Evolutionary conservation across 2,797 vertebrate species (phyloP).

Genomic region (Limnodromus scolopaceus): DNA sequence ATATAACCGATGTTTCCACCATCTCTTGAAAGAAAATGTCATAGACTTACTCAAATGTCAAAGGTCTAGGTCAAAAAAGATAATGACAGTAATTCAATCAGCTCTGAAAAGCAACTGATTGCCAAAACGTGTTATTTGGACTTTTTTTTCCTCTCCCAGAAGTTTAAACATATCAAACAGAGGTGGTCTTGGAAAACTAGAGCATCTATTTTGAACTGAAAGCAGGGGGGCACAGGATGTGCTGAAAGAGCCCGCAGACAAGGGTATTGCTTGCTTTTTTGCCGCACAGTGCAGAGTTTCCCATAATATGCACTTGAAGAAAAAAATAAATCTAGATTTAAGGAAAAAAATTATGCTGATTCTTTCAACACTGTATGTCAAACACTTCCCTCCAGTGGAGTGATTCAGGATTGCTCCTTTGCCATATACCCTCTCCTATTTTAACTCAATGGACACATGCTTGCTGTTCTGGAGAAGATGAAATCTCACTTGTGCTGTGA

Average conservation of each 20-base stretch:
- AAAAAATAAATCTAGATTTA: background rate
- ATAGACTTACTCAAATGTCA: background rate
- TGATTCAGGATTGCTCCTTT: background rate
- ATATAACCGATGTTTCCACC: background rate
- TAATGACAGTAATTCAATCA: background rate
- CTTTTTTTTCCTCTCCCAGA: background rate
- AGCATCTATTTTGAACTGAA: background rate
- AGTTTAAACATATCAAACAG: background rate
- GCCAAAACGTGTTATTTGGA: background rate
- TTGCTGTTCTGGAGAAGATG: background rate
- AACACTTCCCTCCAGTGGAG: conserved; percentile 60
- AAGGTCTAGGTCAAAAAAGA: background rate
- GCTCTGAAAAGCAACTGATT: background rate
- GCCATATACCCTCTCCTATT: background rate
- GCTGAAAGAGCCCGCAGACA: background rate
- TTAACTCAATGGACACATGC: background rate
- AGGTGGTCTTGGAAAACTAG: background rate
- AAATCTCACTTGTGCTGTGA: background rate
- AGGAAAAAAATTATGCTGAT: background rate
- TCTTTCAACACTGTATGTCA: background rate
- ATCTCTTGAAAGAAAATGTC: background rate
- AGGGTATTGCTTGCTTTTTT: background rate
- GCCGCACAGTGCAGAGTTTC: background rate
- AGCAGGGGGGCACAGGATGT: background rate
- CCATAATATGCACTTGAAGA: background rate